phyloP scores from a whole-genome alignment of 2,113 vertebrate species.

The Onychorhynchus coronatus region DNA sequence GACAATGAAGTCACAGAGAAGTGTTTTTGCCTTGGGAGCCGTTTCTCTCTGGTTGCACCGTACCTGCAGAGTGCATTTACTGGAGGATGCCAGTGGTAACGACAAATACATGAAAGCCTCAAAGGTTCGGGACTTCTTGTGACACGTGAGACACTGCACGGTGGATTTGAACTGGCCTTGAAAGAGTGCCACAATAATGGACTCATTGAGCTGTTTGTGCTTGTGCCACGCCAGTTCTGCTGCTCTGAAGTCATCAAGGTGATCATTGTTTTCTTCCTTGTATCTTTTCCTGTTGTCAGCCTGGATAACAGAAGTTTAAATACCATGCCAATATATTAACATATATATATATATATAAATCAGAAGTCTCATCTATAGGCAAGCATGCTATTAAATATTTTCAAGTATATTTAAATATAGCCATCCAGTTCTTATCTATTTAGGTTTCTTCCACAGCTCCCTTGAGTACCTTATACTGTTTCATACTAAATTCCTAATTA shows the following conservation, averaged over 20 bases:
- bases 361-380: not conserved
- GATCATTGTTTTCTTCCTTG: conserved; percentile 92
- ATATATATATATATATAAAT: not conserved
- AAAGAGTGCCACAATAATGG: conserved; percentile 93
- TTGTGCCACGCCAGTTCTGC: conserved; percentile 94
- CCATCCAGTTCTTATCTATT: not conserved
- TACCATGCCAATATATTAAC: not conserved
- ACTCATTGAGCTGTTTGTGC: conserved; percentile 94
- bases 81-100: conserved; percentile 87
- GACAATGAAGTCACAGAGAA: not conserved
- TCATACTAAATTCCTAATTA: not conserved
- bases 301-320: conserved; percentile 63
- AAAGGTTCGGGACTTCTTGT: conserved; percentile 92
- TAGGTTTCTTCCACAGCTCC: not conserved
- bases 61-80: conserved; percentile 96
- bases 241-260: conserved; percentile 86
- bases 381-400: not conserved
- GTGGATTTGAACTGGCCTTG: conserved; percentile 99
- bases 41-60: not conserved
- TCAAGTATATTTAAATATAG: not conserved
- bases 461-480: not conserved
- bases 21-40: not conserved
- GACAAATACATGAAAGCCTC: conserved; percentile 99
- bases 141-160: conserved; percentile 94
- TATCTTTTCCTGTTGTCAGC: conserved; percentile 93